Evolutionary conservation across 2,797 vertebrate species (phyloP).

Genomic region (Argya squamiceps): DNA sequence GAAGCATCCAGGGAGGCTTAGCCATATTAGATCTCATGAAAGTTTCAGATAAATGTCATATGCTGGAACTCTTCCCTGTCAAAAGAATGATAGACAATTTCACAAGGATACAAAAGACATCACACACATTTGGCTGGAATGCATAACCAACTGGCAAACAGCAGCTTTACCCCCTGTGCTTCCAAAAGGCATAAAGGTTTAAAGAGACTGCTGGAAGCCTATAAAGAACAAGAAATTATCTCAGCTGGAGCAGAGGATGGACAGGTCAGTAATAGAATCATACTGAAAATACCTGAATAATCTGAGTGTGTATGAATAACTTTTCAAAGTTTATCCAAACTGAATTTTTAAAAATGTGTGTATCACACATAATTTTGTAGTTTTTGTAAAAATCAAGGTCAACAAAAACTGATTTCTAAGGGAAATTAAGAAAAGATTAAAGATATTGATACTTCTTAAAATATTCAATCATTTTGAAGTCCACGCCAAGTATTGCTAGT

Average conservation of each 20-base stretch:
- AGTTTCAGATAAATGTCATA: neutral
- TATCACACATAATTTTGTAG: neutral
- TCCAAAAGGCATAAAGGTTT: neutral
- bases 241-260: neutral
- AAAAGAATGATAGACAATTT: neutral
- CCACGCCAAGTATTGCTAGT: neutral
- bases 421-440: neutral
- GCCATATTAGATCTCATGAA: neutral
- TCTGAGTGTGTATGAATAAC: neutral
- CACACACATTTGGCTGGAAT: neutral
- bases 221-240: neutral
- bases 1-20: neutral
- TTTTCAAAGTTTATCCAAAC: neutral
- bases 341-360: neutral
- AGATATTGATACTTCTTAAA: neutral
- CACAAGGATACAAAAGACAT: neutral
- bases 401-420: neutral
- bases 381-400: neutral
- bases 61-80: neutral
- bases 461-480: neutral
- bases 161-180: neutral
- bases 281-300: neutral
- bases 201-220: neutral
- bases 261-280: neutral
- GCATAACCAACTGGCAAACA: neutral